phyloP scores from a whole-genome alignment of 2,113 vertebrate genomes.

The Istiophorus platypterus region DNA sequence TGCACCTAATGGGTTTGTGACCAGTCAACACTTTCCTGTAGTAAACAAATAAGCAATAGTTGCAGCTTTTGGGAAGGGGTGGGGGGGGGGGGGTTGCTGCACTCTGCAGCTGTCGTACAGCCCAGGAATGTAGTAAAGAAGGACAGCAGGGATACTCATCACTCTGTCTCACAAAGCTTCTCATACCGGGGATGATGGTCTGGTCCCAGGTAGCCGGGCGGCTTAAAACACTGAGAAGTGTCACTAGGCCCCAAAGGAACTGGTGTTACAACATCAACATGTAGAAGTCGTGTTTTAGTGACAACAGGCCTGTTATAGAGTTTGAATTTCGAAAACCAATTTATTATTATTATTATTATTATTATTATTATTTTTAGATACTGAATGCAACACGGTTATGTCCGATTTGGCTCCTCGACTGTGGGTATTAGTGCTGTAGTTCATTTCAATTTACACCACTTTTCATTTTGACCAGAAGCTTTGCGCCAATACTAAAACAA shows the following conservation, averaged over 20 bases:
- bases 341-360: too few relatives aligned
- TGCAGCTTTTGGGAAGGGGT: conserved; percentile 45
- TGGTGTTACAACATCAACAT: neutral
- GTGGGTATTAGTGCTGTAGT: neutral
- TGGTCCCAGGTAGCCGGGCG: too few relatives aligned
- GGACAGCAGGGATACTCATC: conserved; percentile 30
- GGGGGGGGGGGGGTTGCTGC: neutral
- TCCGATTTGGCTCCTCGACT: too few relatives aligned
- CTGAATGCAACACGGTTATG: neutral
- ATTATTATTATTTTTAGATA: too few relatives aligned
- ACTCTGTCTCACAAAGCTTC: neutral
- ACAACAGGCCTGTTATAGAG: neutral
- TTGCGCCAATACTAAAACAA: too few relatives aligned
- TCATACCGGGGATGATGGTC: neutral
- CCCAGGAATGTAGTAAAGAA: conserved; percentile 61
- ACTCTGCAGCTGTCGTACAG: conserved; percentile 67
- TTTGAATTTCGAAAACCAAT: neutral
- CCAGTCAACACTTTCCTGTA: conserved; percentile 53
- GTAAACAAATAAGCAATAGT: conserved; percentile 54
- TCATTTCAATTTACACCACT: neutral
- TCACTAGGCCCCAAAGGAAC: neutral
- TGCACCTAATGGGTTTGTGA: conserved; percentile 14
- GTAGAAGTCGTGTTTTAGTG: neutral
- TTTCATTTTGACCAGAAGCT: too few relatives aligned
- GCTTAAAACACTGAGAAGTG: neutral